phyloP scores from a whole-genome alignment of 2,888 invertebrate species.

The Agrochola macilenta region DNA sequence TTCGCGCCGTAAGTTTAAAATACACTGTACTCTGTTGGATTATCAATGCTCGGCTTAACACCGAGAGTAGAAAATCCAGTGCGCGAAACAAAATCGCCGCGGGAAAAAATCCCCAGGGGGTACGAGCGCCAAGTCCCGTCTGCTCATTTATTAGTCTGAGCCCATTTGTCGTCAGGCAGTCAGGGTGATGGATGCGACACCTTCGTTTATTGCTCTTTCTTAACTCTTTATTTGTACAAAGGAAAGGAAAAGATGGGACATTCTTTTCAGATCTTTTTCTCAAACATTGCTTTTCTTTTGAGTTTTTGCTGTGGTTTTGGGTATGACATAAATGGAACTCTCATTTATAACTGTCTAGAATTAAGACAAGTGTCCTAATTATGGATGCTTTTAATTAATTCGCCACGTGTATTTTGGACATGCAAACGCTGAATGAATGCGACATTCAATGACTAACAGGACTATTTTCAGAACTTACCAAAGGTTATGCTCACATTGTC shows the following conservation, averaged over 20 bases:
- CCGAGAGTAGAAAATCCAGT: background rate
- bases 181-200: slow-evolving; percentile 52
- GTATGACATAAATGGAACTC: background rate
- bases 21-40: background rate
- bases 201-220: slow-evolving; percentile 54
- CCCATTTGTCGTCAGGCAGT: slow-evolving; percentile 63
- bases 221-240: slow-evolving; percentile 52
- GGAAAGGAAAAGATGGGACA: slow-evolving; percentile 14
- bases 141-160: slow-evolving; percentile 58
- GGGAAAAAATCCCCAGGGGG: background rate
- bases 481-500: too few species aligned
- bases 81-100: background rate
- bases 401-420: slow-evolving; percentile 9
- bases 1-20: too few species aligned
- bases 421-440: slow-evolving; percentile 17
- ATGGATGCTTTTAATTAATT: slow-evolving; percentile 9
- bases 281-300: background rate
- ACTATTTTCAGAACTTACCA: background rate
- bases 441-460: background rate
- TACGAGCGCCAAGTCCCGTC: slow-evolving; percentile 10
- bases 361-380: slow-evolving; percentile 24
- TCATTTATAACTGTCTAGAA: background rate
- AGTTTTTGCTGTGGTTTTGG: background rate
- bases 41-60: background rate
- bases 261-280: background rate